These are phyloP conservation scores for Panurus biarmicus DNA, from an alignment of 2,113 vertebrate species.

Conservation along the genomic window DNA sequence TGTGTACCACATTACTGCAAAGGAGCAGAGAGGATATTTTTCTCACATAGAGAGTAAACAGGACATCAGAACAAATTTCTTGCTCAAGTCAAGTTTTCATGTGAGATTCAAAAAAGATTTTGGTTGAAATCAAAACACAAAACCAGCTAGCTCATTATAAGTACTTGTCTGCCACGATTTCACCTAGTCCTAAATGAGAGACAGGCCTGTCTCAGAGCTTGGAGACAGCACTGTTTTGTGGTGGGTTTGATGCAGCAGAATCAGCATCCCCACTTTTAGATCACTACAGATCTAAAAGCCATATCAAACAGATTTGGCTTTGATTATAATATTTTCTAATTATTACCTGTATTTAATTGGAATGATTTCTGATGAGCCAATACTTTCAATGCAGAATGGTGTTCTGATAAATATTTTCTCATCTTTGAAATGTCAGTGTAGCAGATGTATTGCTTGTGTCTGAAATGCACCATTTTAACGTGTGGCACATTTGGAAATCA, in stretches of 20 bases:
- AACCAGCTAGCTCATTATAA: not conserved
- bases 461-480: not conserved
- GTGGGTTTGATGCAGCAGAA: not conserved
- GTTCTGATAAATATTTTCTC: not conserved
- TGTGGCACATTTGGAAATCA: not conserved
- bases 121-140: not conserved
- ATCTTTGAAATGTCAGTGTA: not conserved
- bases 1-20: not conserved
- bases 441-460: not conserved
- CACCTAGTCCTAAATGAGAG: not conserved
- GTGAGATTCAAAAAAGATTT: not conserved
- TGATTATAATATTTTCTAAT: not conserved
- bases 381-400: not conserved
- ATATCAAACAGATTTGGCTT: not conserved
- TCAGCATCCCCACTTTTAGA: not conserved
- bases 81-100: not conserved
- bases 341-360: not conserved
- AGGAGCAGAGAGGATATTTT: not conserved
- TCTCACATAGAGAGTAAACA: not conserved
- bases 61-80: not conserved
- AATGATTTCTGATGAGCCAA: not conserved
- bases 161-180: not conserved
- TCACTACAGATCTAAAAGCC: not conserved
- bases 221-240: not conserved
- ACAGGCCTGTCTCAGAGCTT: not conserved